Base-by-base conservation (phyloP, 37 sponge, comb jelly and placozoan species). In the Oopsacas minuta region DNA sequence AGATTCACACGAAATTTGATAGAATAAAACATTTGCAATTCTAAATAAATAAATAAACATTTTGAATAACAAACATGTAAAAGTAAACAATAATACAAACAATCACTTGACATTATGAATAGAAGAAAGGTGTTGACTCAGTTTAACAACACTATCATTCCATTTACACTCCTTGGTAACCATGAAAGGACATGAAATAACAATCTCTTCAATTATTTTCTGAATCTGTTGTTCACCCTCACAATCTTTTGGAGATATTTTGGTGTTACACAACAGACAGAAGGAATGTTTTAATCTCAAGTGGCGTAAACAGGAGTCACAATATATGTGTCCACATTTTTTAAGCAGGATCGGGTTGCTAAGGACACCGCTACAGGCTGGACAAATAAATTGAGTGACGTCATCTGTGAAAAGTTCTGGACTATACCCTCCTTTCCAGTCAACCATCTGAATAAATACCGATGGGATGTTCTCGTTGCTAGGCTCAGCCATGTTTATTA, bases 381-480 rank as follows among this genome's bases (percentile, higher is more conserved):
- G 75, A 12, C 75, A 61, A 25, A 61, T 61, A 12, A 20, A 61
- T 61, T 61, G 75, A 10, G 20, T 61, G 75, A n/a, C 30, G 75
- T 61, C 75, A n/a, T 61, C 75, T 20, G 75, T 20, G 22, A 61
- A 61, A 7, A 61, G 22, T 34, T 61, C 75, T 25, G 75, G 75
- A 61, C 75, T 61, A 12, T 61, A 61, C 17, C 75, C 75, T 25
- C 75, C 75, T 3, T 32, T n/a, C 75, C 75, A 61, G 30, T 61
- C 75, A 32, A 61, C 75, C 75, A 61, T 61, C 75, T 61, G 75
- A 3, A 61, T n/a, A n/a, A 61, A 61, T 61, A 61, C 75, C 75
- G 75, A 61, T 61, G 75, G 75, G 75, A 61, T 5, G 5, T 61
- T 61, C 7, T 12, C 1, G 75, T 61, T 61, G 75, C 75, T 61